phyloP scores from a whole-genome alignment of 2,113 vertebrate genomes.

The Oryctolagus cuniculus region mOryCun1.1 NC_091442.1:23039501-23040000 shows the following conservation, averaged over 20 bases:
- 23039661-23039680: constrained; percentile 39
- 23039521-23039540: not conserved
- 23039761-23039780: not conserved
- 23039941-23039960: constrained; percentile 88
- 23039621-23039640: constrained; percentile 1
- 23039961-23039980: not conserved
- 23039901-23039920: constrained; percentile 96
- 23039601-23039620: not conserved
- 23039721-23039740: not conserved
- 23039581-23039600: not conserved
- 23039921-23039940: constrained; percentile 97
- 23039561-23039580: not conserved
- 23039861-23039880: constrained; percentile 95
- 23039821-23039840: constrained; percentile 99
- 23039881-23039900: constrained; percentile 96
- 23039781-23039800: constrained; percentile 46
- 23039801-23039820: constrained; percentile 88
- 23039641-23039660: not conserved
- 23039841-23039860: constrained; percentile 96
- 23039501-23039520: constrained; percentile 18
- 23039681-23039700: not conserved
- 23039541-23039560: not conserved
- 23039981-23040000: not conserved
- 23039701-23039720: not conserved
- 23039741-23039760: not conserved